phyloP scores from a whole-genome alignment of 2,888 invertebrate species.

The Diogma glabrata region DNA sequence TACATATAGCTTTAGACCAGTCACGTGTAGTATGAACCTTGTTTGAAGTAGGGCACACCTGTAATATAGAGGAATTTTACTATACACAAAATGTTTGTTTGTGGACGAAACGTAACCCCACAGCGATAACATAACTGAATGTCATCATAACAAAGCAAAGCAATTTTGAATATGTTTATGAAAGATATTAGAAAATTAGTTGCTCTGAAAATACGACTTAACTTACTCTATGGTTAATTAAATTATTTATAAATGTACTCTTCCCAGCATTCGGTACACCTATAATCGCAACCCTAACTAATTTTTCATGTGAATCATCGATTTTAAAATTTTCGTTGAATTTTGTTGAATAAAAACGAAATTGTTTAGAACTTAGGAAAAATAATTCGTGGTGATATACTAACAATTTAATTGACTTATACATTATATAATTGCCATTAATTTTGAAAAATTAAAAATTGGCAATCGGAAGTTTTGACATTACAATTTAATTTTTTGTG shows the following conservation, averaged over 20 bases:
- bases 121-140: not conserved
- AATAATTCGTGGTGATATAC: too few species aligned
- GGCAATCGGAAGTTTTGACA: too few species aligned
- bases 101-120: too few species aligned
- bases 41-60: constrained; percentile 83
- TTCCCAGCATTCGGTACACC: constrained; percentile 94
- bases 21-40: constrained; percentile 86
- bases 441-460: too few species aligned
- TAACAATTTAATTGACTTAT: too few species aligned
- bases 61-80: constrained; percentile 22
- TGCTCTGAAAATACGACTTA: not conserved
- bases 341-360: constrained; percentile 1
- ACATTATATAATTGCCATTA: too few species aligned
- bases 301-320: constrained; percentile 23
- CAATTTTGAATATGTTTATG: not conserved
- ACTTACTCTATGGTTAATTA: constrained; percentile 63
- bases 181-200: constrained; percentile 20
- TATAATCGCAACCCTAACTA: constrained; percentile 71
- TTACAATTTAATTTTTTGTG: too few species aligned
- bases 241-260: constrained; percentile 83
- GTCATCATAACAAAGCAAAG: not conserved
- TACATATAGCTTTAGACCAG: constrained; percentile 59
- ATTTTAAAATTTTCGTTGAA: not conserved
- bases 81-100: too few species aligned
- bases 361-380: too few species aligned